Conservation (phyloP, 2,888 invertebrate genomes). For the Podotricha telesiphe region DNA sequence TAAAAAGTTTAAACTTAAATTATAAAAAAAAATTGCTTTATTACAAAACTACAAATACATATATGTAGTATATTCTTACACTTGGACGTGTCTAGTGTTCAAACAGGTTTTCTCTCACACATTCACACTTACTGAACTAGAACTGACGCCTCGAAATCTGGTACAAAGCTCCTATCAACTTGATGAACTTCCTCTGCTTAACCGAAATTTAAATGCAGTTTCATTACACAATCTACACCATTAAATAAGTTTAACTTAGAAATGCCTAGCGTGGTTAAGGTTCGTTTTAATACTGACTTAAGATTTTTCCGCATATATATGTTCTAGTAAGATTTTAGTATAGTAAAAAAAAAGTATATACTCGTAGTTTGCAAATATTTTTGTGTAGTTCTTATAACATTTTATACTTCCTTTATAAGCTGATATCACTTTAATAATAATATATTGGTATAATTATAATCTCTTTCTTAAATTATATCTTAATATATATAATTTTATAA, state of each 20-base stretch:
- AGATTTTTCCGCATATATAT: too few species aligned
- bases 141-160: slow-evolving; percentile 50
- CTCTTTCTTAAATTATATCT: too few species aligned
- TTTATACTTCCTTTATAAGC: too few species aligned
- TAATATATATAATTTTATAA: too few species aligned
- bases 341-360: too few species aligned
- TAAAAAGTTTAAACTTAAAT: background rate
- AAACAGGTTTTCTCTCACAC: slow-evolving; percentile 63
- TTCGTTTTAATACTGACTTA: too few species aligned
- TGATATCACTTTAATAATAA: too few species aligned
- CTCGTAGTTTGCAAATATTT: too few species aligned
- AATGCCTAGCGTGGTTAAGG: slow-evolving; percentile 24
- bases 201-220: slow-evolving; percentile 42
- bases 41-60: slow-evolving; percentile 10
- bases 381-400: too few species aligned
- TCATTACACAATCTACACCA: slow-evolving; percentile 36
- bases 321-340: too few species aligned
- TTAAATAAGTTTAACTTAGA: slow-evolving; percentile 32
- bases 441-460: too few species aligned
- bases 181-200: slow-evolving; percentile 38
- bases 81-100: slow-evolving; percentile 62
- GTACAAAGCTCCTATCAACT: slow-evolving; percentile 43
- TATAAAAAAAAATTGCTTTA: background rate
- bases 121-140: slow-evolving; percentile 53
- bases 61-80: slow-evolving; percentile 49